A percentile compares a stretch with the other conserved stretches of the same genome.
Conservation (phyloP, 2,113 vertebrate species). For the Terrapene triunguis region DNA sequence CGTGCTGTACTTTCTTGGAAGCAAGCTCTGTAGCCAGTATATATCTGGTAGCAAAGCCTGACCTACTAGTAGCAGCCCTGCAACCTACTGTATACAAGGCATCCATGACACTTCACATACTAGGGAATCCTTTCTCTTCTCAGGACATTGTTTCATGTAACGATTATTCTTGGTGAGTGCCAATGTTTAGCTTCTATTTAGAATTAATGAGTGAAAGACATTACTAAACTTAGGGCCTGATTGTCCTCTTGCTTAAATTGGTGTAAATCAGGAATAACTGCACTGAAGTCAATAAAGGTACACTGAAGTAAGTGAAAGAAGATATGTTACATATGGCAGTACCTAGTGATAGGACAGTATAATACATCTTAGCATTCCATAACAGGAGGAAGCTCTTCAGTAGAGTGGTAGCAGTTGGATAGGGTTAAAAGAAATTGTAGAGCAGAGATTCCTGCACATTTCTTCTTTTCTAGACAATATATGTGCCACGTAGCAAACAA, state of each 20-base stretch:
- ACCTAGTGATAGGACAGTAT: too few relatives aligned
- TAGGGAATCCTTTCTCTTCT: not conserved
- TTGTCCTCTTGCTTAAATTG: not conserved
- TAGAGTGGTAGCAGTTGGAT: not conserved
- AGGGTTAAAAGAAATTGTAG: not conserved
- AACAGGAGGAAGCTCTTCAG: too few relatives aligned
- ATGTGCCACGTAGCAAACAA: not conserved
- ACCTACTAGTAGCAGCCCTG: not conserved
- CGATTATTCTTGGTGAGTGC: not conserved
- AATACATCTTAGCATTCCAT: too few relatives aligned
- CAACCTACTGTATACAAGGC: not conserved
- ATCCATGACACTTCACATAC: not conserved
- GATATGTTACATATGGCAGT: too few relatives aligned
- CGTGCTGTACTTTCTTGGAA: not conserved
- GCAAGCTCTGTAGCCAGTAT: not conserved
- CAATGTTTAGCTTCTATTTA: not conserved
- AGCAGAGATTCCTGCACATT: not conserved
- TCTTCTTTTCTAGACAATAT: not conserved
- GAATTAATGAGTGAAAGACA: not conserved
- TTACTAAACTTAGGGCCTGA: not conserved
- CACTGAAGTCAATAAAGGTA: not conserved
- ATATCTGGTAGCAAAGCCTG: not conserved
- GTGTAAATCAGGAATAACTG: not conserved
- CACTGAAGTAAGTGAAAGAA: accelerated
- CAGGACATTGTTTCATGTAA: not conserved